Base-by-base conservation (phyloP, 2,113 vertebrate genomes). In the Tympanuchus pallidicinctus region DNA sequence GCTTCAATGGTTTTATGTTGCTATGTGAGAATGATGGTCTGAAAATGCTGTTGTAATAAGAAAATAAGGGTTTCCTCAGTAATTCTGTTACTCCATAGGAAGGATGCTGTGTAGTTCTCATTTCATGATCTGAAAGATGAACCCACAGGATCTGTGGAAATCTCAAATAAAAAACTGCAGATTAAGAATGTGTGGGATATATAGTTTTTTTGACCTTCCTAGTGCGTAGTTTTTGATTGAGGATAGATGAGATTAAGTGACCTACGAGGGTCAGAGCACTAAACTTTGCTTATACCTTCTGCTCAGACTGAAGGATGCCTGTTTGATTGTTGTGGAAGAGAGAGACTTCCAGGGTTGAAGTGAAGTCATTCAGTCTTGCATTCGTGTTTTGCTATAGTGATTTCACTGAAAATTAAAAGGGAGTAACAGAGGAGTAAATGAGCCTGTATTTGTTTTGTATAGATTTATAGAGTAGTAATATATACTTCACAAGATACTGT, bases 1-100 rank as follows among this genome's bases (percentile, higher is more conserved):
- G 22, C 84, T 96, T 95, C 71, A 80, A 13, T 86, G 65, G 47
- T 78, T 92, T 93, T 90, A 71, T 96, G 57, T 79, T 82, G 61
- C 84, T 48, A 3, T 64, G 45, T 57, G 80, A 82, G 61, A 94
- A 72, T 52, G 27, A 79, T 66, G 42, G 69, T 94, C 71, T 92
- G 56, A 72, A 61, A 96, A 70, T 72, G n/a, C 8, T 57, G 45
- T 13, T 8, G 6, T 71, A 88, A 82, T 86, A 80, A 88, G 48
- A 90, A 82, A 83, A 90, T 70, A 76, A 90, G 34, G 27, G 28
- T 92, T 92, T 93, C 59, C 28, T 93, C n/a, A 28, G 50, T 70
- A 57, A 75, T 83, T 59, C 47, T 54, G 15, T 42, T 66, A 22
- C 13, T 70, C 2, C 8, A 7, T 54, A 36, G 43, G 8, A 12